Conservation (phyloP, 2,888 invertebrate genomes). For the Polylopha cassiicola region DNA sequence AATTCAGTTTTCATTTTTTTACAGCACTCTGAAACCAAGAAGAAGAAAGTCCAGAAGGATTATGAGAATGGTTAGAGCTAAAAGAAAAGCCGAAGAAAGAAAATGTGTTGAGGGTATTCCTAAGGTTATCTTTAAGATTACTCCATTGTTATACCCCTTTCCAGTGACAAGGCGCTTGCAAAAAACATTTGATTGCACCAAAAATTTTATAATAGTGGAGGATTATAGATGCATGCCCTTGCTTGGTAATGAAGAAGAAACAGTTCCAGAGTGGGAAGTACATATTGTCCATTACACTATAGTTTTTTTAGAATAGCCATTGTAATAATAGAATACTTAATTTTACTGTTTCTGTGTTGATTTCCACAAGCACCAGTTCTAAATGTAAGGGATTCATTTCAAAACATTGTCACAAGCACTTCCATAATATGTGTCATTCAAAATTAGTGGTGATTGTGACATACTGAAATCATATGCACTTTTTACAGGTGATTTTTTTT, state of each 20-base stretch:
- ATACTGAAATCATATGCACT: too few species aligned
- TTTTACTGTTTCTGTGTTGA: not conserved
- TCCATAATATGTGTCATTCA: too few species aligned
- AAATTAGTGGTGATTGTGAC: too few species aligned
- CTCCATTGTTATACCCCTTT: conserved; percentile 20
- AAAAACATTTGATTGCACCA: conserved; percentile 31
- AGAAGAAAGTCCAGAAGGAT: conserved; percentile 9
- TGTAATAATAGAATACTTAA: not conserved
- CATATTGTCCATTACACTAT: conserved; percentile 55
- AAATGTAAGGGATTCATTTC: too few species aligned
- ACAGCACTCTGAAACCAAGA: conserved; percentile 25
- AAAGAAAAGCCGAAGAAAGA: conserved; percentile 24
- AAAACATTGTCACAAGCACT: too few species aligned
- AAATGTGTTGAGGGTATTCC: conserved; percentile 31
- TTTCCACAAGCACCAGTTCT: too few species aligned
- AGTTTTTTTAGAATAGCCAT: conserved; percentile 36
- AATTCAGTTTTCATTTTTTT: conserved; percentile 2
- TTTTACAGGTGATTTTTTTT: too few species aligned
- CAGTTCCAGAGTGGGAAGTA: conserved; percentile 53
- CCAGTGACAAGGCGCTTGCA: conserved; percentile 46
- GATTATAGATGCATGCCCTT: conserved; percentile 63
- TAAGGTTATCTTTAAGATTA: conserved; percentile 29
- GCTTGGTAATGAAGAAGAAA: conserved; percentile 51
- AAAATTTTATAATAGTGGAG: conserved; percentile 49
- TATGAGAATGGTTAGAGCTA: conserved; percentile 16